Base-by-base conservation (phyloP, 2,113 vertebrate species). In the Variabilichromis moorii region DNA sequence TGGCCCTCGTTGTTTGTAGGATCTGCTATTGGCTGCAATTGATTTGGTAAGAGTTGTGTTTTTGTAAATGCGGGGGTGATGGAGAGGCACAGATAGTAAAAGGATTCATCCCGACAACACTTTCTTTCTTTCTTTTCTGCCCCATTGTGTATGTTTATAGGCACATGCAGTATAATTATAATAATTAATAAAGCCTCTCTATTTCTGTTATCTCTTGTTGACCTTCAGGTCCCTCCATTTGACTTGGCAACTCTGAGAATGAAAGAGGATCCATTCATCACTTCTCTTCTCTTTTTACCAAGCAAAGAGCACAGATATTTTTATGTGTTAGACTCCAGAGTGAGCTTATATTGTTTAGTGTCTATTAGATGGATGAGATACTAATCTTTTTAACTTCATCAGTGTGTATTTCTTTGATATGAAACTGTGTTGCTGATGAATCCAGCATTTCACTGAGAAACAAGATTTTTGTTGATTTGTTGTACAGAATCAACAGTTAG, bases 11-110 rank as follows among this genome's bases (percentile, higher is more conserved):
- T 42, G 68, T 33, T 53, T 40, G 4, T 80, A 66, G 92, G 47
- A 89, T 82, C 47, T 82, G 66, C 63, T 51, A 10, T 86, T 31
- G 37, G 88, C 76, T 57, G 53, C n/a, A 6, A 89, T 94, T 91
- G 89, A 94, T 92, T 89, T 33, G 71, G 79, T 11, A 79, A 57
- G 76, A 51, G 55, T 11, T 63, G n/a, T 54, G 59, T 61, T 51
- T 79, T 68, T 78, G 82, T 84, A 45, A 1, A 16, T 47, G 17
- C 59, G 13, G 10, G 53, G 10, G 16, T 28, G 61, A 47, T 59
- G 16, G 80, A 53, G 40, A 28, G 8, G 26, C 33, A 66, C 16
- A 50, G 71, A 3, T 2, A 78, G 45, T 51, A 33, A 78, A 78
- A 78, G 59, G 5, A n/a, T 51, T 84, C 16, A 51, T 21, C 61